phyloP scores from a whole-genome alignment of 2,113 vertebrate species.

The Aspiorhynchus laticeps region DNA sequence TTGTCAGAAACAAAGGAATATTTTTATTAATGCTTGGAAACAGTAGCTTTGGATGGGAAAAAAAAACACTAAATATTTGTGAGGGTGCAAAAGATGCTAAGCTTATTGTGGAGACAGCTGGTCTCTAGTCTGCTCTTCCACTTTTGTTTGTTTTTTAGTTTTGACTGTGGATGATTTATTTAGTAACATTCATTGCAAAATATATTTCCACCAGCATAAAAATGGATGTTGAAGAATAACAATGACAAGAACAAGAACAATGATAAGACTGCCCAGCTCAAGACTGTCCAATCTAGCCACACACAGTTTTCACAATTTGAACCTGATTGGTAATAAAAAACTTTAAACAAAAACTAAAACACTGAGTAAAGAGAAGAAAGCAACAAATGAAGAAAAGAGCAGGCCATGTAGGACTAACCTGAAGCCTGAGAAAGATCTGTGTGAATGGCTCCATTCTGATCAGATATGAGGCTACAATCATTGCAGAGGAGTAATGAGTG shows the following conservation, averaged over 20 bases:
- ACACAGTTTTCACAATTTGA: too few relatives aligned
- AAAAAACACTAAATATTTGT: conserved; percentile 37
- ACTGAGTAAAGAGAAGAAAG: not conserved
- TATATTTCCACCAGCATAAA: not conserved
- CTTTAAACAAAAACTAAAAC: not conserved
- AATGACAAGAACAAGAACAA: too few relatives aligned
- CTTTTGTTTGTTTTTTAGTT: not conserved
- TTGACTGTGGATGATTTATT: not conserved
- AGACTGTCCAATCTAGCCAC: not conserved
- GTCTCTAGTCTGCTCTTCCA: not conserved
- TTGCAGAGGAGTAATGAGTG: conserved; percentile 97
- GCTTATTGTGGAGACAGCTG: conserved; percentile 1
- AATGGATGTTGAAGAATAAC: not conserved
- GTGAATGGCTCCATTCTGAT: conserved; percentile 99
- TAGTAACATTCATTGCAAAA: not conserved
- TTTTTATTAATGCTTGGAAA: not conserved
- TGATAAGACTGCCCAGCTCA: not conserved
- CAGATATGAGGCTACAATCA: conserved; percentile 98
- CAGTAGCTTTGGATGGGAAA: not conserved
- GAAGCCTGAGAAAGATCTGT: conserved; percentile 94
- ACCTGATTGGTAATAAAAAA: not conserved
- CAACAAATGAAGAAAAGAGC: not conserved
- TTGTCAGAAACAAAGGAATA: not conserved
- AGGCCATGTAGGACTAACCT: conserved; percentile 76
- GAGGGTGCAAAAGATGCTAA: not conserved